phyloP scores from a whole-genome alignment of 1,140 invertebrate genomes.

The Habropoda laboriosa region DNA sequence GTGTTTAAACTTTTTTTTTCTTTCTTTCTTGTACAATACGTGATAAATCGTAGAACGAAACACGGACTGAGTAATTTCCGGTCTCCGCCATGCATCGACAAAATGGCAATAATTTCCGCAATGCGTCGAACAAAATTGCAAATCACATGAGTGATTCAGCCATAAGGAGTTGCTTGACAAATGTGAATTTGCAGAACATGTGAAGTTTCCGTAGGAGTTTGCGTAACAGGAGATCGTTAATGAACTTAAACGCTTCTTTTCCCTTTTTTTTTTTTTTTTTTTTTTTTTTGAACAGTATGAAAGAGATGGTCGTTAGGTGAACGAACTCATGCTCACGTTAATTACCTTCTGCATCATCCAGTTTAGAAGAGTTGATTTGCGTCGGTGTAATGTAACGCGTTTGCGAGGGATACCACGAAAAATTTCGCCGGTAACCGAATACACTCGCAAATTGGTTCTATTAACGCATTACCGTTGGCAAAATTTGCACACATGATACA shows the following conservation, averaged over 20 bases:
- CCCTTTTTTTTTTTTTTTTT: no score
- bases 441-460: not conserved
- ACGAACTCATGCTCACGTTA: not conserved
- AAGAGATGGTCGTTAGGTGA: not conserved
- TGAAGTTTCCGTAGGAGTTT: not conserved
- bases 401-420: not conserved
- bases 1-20: no score
- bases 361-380: not conserved
- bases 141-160: not conserved
- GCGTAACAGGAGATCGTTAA: not conserved
- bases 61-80: not conserved
- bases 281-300: not conserved
- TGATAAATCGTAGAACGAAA: no score
- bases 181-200: not conserved
- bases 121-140: not conserved
- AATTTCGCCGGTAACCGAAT: not conserved
- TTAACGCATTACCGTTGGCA: not conserved
- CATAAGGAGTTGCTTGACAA: not conserved
- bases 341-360: conserved; percentile 9
- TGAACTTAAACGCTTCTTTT: not conserved
- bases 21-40: no score
- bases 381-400: not conserved
- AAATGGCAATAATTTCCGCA: no score
- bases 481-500: not conserved
- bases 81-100: no score